These are phyloP conservation scores for Peucedramus taeniatus DNA, from an alignment of 2,113 vertebrate species.

Conservation along the genomic window DNA sequence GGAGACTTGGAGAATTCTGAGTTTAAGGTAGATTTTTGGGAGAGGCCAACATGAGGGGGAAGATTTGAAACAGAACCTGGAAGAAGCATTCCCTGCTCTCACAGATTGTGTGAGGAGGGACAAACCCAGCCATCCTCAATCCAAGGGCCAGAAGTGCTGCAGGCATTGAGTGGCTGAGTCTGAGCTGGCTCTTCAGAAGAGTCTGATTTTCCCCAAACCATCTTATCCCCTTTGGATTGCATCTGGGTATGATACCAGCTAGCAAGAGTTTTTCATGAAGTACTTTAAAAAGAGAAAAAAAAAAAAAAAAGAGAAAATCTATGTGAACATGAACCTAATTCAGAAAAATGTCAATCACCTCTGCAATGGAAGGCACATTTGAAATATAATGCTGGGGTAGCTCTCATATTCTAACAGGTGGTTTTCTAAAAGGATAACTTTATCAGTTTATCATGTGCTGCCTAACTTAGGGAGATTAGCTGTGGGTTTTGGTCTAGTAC, in stretches of 20 bases:
- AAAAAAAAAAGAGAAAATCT: not conserved
- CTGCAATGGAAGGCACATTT: not conserved
- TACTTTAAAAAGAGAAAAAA: not conserved
- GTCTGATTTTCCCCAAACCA: not conserved
- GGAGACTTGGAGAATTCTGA: not conserved
- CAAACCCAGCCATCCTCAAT: not conserved
- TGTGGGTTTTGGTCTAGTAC: not conserved
- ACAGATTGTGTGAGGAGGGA: not conserved
- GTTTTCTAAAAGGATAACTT: not conserved
- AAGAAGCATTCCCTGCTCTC: not conserved
- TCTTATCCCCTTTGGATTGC: not conserved
- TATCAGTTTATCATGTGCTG: not conserved
- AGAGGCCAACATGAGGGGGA: not conserved
- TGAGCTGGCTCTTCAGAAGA: not conserved
- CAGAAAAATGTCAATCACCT: not conserved
- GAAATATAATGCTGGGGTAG: not conserved
- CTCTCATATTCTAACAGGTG: not conserved
- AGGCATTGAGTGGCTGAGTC: not conserved
- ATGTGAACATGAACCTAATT: not conserved
- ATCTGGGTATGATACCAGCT: not conserved
- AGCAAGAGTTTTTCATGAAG: not conserved
- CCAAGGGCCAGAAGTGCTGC: not conserved
- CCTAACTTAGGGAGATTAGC: not conserved
- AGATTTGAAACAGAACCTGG: not conserved
- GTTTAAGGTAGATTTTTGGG: not conserved